Evolutionary conservation across 2,113 vertebrate genomes (phyloP), one percentile per base, ranked within the genome.

Genomic region (Merops nubicus): DNA sequence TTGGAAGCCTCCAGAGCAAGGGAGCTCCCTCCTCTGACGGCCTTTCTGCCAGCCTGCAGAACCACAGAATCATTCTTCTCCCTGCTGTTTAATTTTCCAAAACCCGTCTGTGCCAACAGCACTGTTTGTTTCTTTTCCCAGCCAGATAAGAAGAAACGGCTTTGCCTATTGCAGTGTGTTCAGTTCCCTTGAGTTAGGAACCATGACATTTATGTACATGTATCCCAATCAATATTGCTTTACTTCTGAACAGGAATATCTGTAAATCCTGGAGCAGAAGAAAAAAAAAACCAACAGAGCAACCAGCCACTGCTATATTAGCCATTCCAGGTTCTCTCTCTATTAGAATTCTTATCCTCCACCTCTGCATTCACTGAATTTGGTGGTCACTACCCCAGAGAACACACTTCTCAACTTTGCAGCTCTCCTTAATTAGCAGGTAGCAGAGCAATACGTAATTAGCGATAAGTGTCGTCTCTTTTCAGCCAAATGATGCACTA

Each of bases 31-130:
- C 42, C 77, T 48, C 28, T 31, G 31, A 33, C 4, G 6, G 60
- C 59, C 74, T 48, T 70, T 38, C 45, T 74, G 64, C 36, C 15
- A 4, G 0, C 56, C 60, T 22, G 34, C n/a, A 42, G 25, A 87
- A 28, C 38, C 6, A 1, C 0, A 0, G n/a, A 0, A 0, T 34
- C 25, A 3, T 47, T 62, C 74, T 45, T 69, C 23, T 91, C 28
- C 51, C 19, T 25, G 23, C 40, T 93, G 45, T 89, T 87, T 73
- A 28, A 74, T 89, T 93, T 90, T 85, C 82, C 42, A 85, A 85
- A 85, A 40, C 4, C 7, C 0, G 0, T 40, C 68, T 81, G 26
- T 91, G 88, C 64, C 85, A 89, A 33, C 54, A 85, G 1, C 1
- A 47, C 62, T 34, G 34, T n/a, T n/a, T n/a, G 13, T 25, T 80